Percentiles rank a stretch among this genome's conserved stretches.
These are phyloP conservation scores for Chamaea fasciata DNA, from an alignment of 2,113 vertebrate species.

Conservation along the genomic window DNA sequence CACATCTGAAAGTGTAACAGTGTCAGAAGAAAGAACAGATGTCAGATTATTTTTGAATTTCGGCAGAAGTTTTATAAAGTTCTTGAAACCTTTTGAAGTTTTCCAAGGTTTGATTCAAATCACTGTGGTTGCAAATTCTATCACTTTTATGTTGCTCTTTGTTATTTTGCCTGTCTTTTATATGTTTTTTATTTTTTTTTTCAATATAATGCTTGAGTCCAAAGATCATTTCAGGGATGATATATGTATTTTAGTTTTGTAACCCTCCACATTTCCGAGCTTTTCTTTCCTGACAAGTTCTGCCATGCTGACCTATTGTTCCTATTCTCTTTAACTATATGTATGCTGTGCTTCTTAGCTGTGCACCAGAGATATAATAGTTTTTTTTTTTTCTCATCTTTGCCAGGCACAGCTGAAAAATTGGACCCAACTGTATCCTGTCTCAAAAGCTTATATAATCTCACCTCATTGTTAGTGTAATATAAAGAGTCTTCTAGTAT, in stretches of 20 bases:
- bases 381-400: neutral
- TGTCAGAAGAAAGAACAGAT: constrained; percentile 19
- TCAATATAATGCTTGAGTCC: neutral
- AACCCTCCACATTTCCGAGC: neutral
- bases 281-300: neutral
- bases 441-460: neutral
- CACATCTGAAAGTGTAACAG: neutral
- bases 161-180: neutral
- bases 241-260: neutral
- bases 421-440: neutral
- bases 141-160: neutral
- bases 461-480: neutral
- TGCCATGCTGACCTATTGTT: constrained; percentile 12
- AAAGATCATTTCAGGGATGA: neutral
- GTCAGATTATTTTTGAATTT: constrained; percentile 33
- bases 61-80: neutral
- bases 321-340: constrained; percentile 33
- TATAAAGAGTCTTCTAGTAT: neutral
- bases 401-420: neutral
- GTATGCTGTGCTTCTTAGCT: neutral
- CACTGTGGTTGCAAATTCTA: constrained; percentile 4
- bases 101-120: constrained; percentile 24
- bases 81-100: constrained; percentile 30
- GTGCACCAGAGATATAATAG: neutral
- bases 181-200: no score